Conservation (phyloP, 2,113 vertebrate species). For the Spermophilus dauricus region DNA sequence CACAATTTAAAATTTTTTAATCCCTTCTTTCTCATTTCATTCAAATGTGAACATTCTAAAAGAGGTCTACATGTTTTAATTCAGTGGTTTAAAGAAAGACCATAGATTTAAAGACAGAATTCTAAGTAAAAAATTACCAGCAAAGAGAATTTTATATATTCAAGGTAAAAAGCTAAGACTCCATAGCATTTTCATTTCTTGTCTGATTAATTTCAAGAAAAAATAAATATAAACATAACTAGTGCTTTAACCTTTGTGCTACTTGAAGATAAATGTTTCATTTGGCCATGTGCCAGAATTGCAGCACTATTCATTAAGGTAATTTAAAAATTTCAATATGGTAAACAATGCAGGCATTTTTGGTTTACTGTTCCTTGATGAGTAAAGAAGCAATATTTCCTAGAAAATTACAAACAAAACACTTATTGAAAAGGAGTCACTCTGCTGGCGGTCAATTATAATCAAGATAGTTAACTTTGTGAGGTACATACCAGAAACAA, state of each 20-base stretch:
- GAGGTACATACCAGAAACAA: constrained; percentile 58
- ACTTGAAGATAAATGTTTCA: constrained; percentile 63
- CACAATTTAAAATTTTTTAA: constrained; percentile 19
- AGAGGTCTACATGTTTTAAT: constrained; percentile 41
- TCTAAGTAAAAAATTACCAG: constrained; percentile 49
- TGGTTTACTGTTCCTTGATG: constrained; percentile 72
- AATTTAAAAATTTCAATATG: constrained; percentile 55
- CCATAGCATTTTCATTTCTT: constrained; percentile 52
- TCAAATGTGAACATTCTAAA: constrained; percentile 51
- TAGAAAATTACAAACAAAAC: constrained; percentile 81
- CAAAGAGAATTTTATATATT: constrained; percentile 34
- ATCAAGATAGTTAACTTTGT: constrained; percentile 56
- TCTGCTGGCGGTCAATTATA: constrained; percentile 4
- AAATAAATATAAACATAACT: neutral
- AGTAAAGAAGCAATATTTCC: constrained; percentile 64
- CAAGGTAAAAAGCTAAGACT: constrained; percentile 61
- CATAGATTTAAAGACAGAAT: constrained; percentile 47
- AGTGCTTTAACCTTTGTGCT: constrained; percentile 33
- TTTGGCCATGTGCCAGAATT: constrained; percentile 48
- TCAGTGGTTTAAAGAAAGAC: constrained; percentile 39
- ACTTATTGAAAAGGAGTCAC: constrained; percentile 65
- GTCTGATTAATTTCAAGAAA: constrained; percentile 46
- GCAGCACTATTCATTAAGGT: constrained; percentile 38
- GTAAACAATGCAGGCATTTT: constrained; percentile 61
- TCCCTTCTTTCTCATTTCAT: constrained; percentile 57